A percentile compares a stretch with the other conserved stretches of the same genome.
Conservation (phyloP, 2,888 invertebrate species). For the Apamea anceps region DNA sequence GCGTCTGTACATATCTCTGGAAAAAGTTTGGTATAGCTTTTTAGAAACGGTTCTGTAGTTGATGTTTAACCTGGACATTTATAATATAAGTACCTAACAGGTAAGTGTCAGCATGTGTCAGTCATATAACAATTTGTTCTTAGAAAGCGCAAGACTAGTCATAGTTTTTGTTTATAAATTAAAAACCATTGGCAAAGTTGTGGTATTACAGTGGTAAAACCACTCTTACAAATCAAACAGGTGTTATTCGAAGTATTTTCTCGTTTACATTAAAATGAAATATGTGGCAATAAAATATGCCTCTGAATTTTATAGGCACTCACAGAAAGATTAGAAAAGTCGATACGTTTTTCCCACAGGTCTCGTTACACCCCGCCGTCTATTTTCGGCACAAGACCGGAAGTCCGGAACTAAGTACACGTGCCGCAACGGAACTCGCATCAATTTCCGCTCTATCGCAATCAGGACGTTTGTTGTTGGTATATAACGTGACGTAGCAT, state of each 20-base stretch:
- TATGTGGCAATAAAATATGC: constrained; percentile 29
- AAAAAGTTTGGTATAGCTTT: too few species aligned
- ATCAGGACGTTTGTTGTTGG: constrained; percentile 44
- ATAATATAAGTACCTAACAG: neutral
- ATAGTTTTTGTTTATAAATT: constrained; percentile 1
- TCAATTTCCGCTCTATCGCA: constrained; percentile 72
- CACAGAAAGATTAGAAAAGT: constrained; percentile 69
- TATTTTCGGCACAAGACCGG: constrained; percentile 72
- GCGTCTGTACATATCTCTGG: too few species aligned
- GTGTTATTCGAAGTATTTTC: constrained; percentile 31
- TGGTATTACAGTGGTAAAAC: constrained; percentile 7
- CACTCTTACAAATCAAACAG: constrained; percentile 24
- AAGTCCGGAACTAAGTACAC: constrained; percentile 75
- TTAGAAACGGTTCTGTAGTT: neutral
- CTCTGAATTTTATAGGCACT: constrained; percentile 25
- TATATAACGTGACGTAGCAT: constrained; percentile 13
- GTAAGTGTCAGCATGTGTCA: too few species aligned
- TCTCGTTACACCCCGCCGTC: constrained; percentile 47
- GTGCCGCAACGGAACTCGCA: constrained; percentile 75
- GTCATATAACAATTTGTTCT: constrained; percentile 16
- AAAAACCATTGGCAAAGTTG: constrained; percentile 6
- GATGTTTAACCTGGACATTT: neutral
- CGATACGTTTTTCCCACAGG: constrained; percentile 84
- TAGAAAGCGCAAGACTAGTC: constrained; percentile 22
- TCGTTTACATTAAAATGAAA: constrained; percentile 35